Base-by-base conservation (phyloP, 2,888 invertebrate species). In the Mongoloraphidia duomilia region DNA sequence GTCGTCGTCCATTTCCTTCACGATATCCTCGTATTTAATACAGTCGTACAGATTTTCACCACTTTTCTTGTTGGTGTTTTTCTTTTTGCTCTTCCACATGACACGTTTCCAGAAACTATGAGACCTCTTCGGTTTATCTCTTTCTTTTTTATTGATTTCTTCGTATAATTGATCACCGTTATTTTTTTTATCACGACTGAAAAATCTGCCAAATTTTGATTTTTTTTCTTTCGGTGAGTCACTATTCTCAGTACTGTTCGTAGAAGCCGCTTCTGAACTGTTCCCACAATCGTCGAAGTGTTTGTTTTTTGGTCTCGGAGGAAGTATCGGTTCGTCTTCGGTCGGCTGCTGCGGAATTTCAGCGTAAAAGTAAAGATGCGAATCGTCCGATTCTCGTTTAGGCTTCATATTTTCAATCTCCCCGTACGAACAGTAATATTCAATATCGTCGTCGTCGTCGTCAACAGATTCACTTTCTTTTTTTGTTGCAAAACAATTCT, bases 371-470 rank as follows among this genome's bases (percentile, higher is more conserved):
- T 26, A 34, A 10, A 34, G 26, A n/a, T 44, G 13, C 8, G 10
- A 26, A 8, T 41, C 41, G 41, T 41, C 14, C 13, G 26, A n/a
- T 33, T 44, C 34, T 33, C 26, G 13, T n/a, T 44, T 34, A 10
- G 26, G 26, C 12, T 44, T 34, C n/a, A n/a, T 10, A 11, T 34
- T 34, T 44, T 44, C 13, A 2, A 44, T 26, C 13, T 44, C 44
- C 6, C 44, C 44, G 34, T 44, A 44, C 8, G 33, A 34, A 33
- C 34, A 44, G 34, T 44, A 44, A 44, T 44, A 44, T 44, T 44
- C 44, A 5, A 44, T 44, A 34, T 44, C 44, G 33, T 44, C 34
- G 11, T 44, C 13, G 9, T 13, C 33, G 2, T 44, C 34, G 26
- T 43, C 26, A 11, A 11, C 4, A 34, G 13, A 34, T 34, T 44